Conservation (phyloP, 2,113 vertebrate species). For the Scytalopus superciliaris region DNA sequence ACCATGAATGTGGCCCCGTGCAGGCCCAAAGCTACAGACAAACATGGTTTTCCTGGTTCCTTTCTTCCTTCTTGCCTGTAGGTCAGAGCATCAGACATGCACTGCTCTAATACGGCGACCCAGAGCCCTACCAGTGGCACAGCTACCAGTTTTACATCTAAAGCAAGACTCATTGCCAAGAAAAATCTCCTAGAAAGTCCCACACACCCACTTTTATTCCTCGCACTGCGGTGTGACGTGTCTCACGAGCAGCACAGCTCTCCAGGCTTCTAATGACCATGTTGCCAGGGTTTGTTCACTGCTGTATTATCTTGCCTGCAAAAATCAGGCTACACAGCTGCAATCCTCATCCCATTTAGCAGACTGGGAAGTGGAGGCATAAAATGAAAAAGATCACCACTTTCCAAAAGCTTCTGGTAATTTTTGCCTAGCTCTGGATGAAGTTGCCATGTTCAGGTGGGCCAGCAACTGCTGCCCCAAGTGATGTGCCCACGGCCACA, state of each 20-base stretch:
- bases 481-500: neutral
- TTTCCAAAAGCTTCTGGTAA: neutral
- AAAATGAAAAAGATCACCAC: neutral
- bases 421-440: neutral
- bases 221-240: rapidly evolving
- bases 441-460: neutral
- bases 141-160: neutral
- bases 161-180: neutral
- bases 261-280: neutral
- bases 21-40: neutral
- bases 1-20: neutral
- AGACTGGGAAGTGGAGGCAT: neutral
- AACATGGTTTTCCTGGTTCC: neutral
- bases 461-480: neutral
- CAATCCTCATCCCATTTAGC: neutral
- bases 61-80: neutral
- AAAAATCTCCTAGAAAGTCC: constrained; percentile 5
- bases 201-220: neutral
- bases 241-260: neutral
- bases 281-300: neutral
- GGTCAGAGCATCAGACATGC: constrained; percentile 34
- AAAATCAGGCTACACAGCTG: neutral
- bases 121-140: neutral
- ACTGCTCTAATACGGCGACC: rapidly evolving
- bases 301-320: neutral